Base-by-base conservation (phyloP, 2,888 invertebrate genomes). In the Eueremaeus valkanovi region DNA sequence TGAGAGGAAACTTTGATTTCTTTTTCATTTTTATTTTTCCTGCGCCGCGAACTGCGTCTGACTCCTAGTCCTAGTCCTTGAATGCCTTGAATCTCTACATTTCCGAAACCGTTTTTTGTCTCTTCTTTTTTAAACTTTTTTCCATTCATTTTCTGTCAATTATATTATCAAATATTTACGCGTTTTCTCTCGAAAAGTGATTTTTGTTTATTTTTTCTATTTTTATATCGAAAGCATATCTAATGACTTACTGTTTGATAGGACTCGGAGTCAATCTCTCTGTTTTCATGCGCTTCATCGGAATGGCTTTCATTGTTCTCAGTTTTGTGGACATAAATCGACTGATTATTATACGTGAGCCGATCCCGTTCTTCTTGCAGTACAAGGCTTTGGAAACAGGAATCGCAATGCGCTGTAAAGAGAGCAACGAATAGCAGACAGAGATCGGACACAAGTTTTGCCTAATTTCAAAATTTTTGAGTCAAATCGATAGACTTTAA, bases 11-110 rank as follows among this genome's bases (percentile, higher is more conserved):
- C 84, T 33, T 78, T 81, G 21, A 85, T 78, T 77, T 84, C 83
- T 76, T 84, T 83, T 78, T 84, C 85, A 13, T 85, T 85, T 16
- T 83, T 81, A 8, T 82, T 81, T 74, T 82, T 82, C 70, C 85
- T 80, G 68, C 83, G 83, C 31, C 85, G 79, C 21, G 83, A 81
- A 79, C 85, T 85, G 72, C 85, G 21, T 73, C 76, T 68, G n/a
- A 72, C 63, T 11, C 63, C 31, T 9, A n/a, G 73, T 11, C 63
- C 31, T 9, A n/a, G 51, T 33, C 27, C 45, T 36, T 31, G 36
- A 18, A 29, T 29, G 11, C n/a, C n/a, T n/a, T n/a, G n/a, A n/a
- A n/a, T n/a, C n/a, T n/a, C n/a, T n/a, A n/a, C 45, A 40, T 40
- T 42, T 42, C 40, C 40, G 8, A 73, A 58, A 51, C 24, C 66